phyloP scores from a whole-genome alignment of 2,888 invertebrate species.

The Volucella inanis region DNA sequence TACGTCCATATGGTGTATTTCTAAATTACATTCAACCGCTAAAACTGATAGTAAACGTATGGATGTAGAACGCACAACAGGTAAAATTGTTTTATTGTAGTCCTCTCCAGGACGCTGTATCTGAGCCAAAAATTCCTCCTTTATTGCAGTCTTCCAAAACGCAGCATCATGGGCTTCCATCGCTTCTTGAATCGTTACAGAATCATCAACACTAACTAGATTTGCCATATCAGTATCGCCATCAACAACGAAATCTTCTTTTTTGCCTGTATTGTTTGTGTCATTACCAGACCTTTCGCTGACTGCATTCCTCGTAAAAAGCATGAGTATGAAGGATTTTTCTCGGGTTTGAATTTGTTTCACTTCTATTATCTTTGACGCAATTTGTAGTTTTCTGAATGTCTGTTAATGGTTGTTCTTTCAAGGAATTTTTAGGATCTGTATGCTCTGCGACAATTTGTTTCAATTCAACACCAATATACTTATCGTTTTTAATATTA shows the following conservation, averaged over 20 bases:
- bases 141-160: conserved; percentile 8
- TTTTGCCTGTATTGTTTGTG: background rate
- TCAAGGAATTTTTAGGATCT: conserved; percentile 3
- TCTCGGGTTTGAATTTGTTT: no score
- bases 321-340: no score
- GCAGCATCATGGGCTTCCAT: conserved; percentile 23
- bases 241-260: background rate
- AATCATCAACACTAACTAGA: background rate
- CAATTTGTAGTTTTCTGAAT: no score
- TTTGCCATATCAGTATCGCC: background rate
- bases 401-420: background rate
- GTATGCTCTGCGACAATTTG: background rate
- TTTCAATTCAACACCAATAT: background rate
- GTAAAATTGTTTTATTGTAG: no score
- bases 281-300: background rate
- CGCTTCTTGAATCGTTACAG: conserved; percentile 21
- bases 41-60: no score
- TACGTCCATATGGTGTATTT: no score
- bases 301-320: background rate
- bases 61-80: no score
- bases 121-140: no score
- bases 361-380: no score
- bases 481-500: background rate
- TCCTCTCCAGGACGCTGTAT: no score
- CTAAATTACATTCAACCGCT: no score